Conservation (phyloP, 2,113 vertebrate species). For the Clupea harengus region DNA sequence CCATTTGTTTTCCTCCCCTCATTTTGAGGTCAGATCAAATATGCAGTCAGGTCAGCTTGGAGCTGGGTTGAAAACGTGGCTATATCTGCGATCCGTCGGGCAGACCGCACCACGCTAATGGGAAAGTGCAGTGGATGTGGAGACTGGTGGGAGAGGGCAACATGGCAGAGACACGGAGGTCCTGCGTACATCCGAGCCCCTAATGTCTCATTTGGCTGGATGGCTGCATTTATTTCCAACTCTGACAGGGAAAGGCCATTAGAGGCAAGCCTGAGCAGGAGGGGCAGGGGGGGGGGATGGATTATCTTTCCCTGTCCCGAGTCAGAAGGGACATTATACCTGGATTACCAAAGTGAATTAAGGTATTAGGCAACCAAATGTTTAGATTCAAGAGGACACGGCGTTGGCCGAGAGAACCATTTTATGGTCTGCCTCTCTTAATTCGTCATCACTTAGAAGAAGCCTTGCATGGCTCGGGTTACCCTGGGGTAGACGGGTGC, state of each 20-base stretch:
- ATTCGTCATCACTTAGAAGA: not conserved
- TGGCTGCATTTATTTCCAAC: conserved; percentile 22
- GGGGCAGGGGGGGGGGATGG: not conserved
- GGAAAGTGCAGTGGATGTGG: not conserved
- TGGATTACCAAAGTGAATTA: conserved; percentile 31
- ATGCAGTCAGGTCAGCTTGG: not conserved
- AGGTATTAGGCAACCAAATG: conserved; percentile 27
- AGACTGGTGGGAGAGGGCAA: not conserved
- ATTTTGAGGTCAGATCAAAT: not conserved
- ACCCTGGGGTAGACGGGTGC: not conserved
- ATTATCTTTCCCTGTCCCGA: conserved; percentile 39
- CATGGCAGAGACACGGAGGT: not conserved
- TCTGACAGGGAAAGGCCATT: conserved; percentile 41
- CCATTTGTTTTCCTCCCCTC: not conserved
- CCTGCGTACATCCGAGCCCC: not conserved
- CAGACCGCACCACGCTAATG: not conserved
- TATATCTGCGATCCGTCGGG: not conserved
- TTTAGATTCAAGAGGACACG: conserved; percentile 37
- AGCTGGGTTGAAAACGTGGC: not conserved
- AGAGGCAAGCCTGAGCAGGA: not conserved
- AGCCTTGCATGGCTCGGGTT: not conserved
- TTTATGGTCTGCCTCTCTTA: conserved; percentile 22
- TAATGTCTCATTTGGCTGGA: conserved; percentile 25
- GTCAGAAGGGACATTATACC: conserved; percentile 38
- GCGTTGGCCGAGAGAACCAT: conserved; percentile 20